These are phyloP conservation scores for Choristoneura rosaceana DNA, from an alignment of 2,888 invertebrate genomes.

Conservation along the genomic window DNA sequence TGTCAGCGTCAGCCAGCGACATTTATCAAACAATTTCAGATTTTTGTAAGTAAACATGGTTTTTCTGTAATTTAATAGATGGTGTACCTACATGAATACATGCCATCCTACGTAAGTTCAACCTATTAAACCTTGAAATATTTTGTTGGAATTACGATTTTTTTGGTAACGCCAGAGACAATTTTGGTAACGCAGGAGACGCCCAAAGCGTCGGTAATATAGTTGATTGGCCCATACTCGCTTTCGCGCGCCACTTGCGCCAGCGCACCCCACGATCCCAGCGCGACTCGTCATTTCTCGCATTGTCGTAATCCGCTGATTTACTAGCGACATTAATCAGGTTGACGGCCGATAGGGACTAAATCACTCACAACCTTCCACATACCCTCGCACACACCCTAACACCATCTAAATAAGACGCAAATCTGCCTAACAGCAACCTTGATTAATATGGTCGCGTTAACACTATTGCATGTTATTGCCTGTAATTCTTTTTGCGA, in stretches of 20 bases:
- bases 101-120: no score
- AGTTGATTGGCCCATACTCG: no score
- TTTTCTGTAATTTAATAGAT: no score
- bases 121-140: no score
- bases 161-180: no score
- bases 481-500: conserved; percentile 84
- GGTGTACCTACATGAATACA: no score
- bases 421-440: conserved; percentile 49
- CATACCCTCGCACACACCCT: conserved; percentile 59
- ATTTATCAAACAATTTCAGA: no score
- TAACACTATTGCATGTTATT: conserved; percentile 83
- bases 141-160: no score
- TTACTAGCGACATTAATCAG: conserved; percentile 85
- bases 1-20: no score
- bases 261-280: conserved; percentile 62
- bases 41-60: no score
- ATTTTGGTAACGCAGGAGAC: no score
- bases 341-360: conserved; percentile 85
- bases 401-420: conserved; percentile 56
- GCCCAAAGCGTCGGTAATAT: no score
- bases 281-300: conserved; percentile 85
- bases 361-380: conserved; percentile 75
- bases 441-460: conserved; percentile 54
- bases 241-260: conserved; percentile 62
- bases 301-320: conserved; percentile 86